Evolutionary conservation across 2,797 vertebrate species (phyloP).

Genomic region (Enteromius viviparus): DNA sequence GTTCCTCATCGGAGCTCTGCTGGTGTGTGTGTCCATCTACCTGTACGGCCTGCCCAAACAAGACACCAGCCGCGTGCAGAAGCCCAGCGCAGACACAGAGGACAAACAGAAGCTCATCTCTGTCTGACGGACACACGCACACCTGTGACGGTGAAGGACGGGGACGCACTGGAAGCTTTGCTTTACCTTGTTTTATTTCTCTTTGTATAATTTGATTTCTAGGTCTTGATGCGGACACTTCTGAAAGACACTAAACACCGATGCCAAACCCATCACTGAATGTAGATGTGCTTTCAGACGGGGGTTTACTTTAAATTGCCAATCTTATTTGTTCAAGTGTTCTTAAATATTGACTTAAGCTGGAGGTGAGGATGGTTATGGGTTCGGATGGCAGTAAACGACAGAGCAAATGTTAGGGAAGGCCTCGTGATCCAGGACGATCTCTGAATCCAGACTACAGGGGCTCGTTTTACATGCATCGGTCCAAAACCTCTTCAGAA

Average conservation of each 20-base stretch:
- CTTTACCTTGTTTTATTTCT: not conserved
- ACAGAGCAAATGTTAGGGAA: not conserved
- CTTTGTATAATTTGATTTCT: not conserved
- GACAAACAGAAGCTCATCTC: conserved; percentile 79
- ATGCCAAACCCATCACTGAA: not conserved
- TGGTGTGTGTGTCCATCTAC: conserved; percentile 96
- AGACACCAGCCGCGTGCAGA: conserved; percentile 83
- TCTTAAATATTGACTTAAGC: not conserved
- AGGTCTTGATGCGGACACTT: not conserved
- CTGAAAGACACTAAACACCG: not conserved
- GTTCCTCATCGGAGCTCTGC: conserved; percentile 83
- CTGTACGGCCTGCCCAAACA: conserved; percentile 93
- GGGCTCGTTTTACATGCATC: not conserved
- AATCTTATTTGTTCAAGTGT: not conserved
- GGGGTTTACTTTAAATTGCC: not conserved
- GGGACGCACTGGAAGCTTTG: not conserved
- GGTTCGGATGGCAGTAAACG: not conserved
- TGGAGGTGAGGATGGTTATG: not conserved
- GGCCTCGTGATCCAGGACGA: not conserved
- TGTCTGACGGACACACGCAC: conserved; percentile 73
- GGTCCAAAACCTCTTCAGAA: not conserved
- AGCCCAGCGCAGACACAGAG: conserved; percentile 62
- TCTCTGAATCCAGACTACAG: not conserved
- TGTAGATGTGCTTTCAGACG: too few relatives aligned
- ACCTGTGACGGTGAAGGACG: not conserved